A percentile compares a stretch with the other conserved stretches of the same genome.
Evolutionary conservation across 2,797 vertebrate species (phyloP).

Genomic region (Mormyrops boulengeri): DNA sequence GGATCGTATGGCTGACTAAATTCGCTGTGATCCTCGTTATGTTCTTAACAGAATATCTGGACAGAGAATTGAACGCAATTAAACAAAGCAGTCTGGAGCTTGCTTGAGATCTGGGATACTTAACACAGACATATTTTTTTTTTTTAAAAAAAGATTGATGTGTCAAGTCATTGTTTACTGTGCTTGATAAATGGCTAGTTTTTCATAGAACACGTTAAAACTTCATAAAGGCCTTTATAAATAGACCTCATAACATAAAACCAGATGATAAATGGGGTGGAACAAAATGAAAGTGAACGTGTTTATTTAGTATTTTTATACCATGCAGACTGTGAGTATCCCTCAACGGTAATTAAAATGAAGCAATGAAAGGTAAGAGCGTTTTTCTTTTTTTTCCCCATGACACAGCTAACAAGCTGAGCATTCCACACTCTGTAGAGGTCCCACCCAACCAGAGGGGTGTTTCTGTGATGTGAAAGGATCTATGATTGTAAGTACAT

Average conservation of each 20-base stretch:
- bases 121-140: neutral
- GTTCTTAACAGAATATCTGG: constrained; percentile 34
- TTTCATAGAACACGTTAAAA: neutral
- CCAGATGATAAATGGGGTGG: neutral
- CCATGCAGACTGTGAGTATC: neutral
- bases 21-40: constrained; percentile 46
- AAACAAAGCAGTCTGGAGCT: neutral
- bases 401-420: neutral
- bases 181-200: neutral
- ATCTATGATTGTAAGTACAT: neutral
- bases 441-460: neutral
- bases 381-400: neutral
- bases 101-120: neutral
- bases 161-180: neutral
- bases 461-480: neutral
- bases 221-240: constrained; percentile 4
- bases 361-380: neutral
- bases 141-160: neutral
- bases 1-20: constrained; percentile 27
- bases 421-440: neutral
- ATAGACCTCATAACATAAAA: neutral
- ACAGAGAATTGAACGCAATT: neutral
- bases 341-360: neutral
- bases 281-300: neutral
- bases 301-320: neutral